Conservation (phyloP, 2,797 vertebrate species). For the Sebastolobus altivelis region DNA sequence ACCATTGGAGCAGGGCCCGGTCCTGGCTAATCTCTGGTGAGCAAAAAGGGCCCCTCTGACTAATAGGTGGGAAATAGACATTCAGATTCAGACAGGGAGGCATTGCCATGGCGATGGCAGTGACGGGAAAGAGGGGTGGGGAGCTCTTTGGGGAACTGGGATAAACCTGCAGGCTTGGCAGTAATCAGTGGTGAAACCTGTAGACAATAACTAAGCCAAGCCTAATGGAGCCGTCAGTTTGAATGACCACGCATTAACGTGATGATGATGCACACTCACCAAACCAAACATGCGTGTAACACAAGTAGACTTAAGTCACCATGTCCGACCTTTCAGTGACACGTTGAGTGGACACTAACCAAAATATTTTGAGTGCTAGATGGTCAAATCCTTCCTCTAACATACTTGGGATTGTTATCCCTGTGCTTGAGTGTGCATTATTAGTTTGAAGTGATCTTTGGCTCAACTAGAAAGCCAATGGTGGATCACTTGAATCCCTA, state of each 20-base stretch:
- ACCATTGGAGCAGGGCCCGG: conserved; percentile 7
- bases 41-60: conserved; percentile 5
- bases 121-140: conserved; percentile 46
- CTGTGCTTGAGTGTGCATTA: conserved; percentile 35
- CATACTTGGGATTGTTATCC: conserved; percentile 37
- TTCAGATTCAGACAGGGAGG: conserved; percentile 53
- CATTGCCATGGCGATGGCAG: conserved; percentile 70
- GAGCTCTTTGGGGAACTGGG: conserved; percentile 57
- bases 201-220: conserved; percentile 60
- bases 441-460: conserved; percentile 52
- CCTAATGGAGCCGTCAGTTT: conserved; percentile 52
- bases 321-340: conserved; percentile 10
- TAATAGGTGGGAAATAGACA: conserved; percentile 58
- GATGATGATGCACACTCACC: conserved; percentile 31
- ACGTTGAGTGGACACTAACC: conserved; percentile 37
- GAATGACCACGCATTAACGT: conserved; percentile 50
- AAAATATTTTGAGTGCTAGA: conserved; percentile 31
- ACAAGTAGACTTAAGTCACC: conserved; percentile 13
- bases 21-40: conserved; percentile 27
- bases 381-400: conserved; percentile 34
- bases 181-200: conserved; percentile 68
- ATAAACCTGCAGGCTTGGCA: conserved; percentile 58
- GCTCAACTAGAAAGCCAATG: conserved; percentile 43
- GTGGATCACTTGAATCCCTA: conserved; percentile 61
- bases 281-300: conserved; percentile 30